A percentile compares a stretch with the other conserved stretches of the same genome.
Conservation (phyloP, 2,797 vertebrate species). For the Sebastes minor region DNA sequence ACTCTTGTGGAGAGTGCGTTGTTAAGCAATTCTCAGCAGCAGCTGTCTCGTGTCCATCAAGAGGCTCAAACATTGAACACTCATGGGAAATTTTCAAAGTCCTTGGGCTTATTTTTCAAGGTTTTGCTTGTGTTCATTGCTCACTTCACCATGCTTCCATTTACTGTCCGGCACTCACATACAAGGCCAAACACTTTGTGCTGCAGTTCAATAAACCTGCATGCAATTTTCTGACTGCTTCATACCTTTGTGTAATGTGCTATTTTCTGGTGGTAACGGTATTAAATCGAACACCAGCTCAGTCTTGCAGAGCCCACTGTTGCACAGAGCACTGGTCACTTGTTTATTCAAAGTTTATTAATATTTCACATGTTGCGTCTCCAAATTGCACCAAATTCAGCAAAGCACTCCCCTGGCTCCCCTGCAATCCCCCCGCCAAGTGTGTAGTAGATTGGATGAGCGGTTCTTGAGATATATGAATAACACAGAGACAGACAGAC, state of each 20-base stretch:
- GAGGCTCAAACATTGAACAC: background rate
- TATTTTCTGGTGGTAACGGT: background rate
- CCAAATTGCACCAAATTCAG: no score
- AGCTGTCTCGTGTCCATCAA: constrained; percentile 8
- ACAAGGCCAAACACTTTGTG: background rate
- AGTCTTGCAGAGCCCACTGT: no score
- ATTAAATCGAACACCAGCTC: no score
- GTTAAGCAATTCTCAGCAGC: constrained; percentile 22
- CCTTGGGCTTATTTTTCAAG: background rate
- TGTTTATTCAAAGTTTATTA: no score
- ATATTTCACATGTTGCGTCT: no score
- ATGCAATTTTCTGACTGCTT: background rate
- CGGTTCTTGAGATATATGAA: no score
- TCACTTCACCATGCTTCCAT: background rate
- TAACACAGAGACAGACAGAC: no score
- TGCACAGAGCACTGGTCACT: no score
- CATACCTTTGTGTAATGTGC: background rate
- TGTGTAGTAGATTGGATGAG: no score
- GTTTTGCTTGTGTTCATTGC: background rate
- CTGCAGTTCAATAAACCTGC: background rate
- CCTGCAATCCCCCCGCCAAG: no score
- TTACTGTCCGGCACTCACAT: background rate
- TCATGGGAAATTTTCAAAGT: background rate
- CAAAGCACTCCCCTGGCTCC: no score
- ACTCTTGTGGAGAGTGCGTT: background rate